Evolutionary conservation across 2,888 invertebrate species (phyloP), one percentile per base, ranked within the genome.

Genomic region (Habroteleia sp.): DNA sequence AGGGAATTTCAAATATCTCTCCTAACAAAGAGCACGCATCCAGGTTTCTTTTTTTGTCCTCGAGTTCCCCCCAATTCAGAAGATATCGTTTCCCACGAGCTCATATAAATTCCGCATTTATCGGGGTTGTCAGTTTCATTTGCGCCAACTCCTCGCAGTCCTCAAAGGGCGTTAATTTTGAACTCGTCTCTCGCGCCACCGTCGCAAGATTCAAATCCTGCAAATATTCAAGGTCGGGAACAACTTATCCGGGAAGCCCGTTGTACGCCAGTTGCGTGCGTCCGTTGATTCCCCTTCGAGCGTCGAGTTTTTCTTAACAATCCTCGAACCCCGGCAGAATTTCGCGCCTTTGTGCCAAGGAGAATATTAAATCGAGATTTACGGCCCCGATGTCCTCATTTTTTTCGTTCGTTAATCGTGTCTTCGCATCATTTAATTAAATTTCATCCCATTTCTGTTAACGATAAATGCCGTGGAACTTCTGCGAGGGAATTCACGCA

Each of bases 1-100:
- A 23, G 62, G 44, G 62, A 69, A 74, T 74, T 74, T 69, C 62
- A 63, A 74, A 68, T 63, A 68, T 74, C 65, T 74, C 46, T 23
- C 11, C n/a, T 68, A 39, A 74, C 74, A 74, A 74, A 74, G 74
- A 68, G 54, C 27, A 52, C 48, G 23, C 42, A 63, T 52, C 48
- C 39, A 25, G 50, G 48, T 29, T 37, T 17, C 31, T 63, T 65
- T 60, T 62, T 52, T 31, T 54, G 11, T 56, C 14, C 3, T 8
- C 13, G 54, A 29, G 58, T 14, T 33, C 63, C 71, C n/a, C 71
- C 71, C 10, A 58, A 5, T 29, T 42, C 7, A 29, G n/a, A 17
- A 44, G 65, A 35, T 52, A 35, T 27, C 44, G 46, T 62, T 71
- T 71, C 71, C 46, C 71, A 71, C 65, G 72, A 54, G 58, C 42